Base-by-base conservation (phyloP, 2,797 vertebrate genomes). In the Eptatretus atami region DNA sequence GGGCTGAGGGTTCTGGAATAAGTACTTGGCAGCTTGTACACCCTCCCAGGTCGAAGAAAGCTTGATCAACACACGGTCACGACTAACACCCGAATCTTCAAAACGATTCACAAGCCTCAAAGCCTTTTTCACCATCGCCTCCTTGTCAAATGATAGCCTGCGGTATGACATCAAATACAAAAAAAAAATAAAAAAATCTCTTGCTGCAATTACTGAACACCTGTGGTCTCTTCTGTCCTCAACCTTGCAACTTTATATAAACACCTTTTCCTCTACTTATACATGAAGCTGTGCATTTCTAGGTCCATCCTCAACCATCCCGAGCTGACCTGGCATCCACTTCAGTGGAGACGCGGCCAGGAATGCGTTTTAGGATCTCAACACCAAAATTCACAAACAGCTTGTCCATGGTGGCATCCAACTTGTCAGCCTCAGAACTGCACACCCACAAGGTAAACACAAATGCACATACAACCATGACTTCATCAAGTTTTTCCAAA, bases 11-110 rank as follows among this genome's bases (percentile, higher is more conserved):
- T 44, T 44, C 31, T 44, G 4, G 4, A 8, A 44, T 3, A 44
- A 44, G 31, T 44, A 98, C 90, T 73, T 83, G 66, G 84, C 92
- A 14, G 92, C 90, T 76, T 98, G 84, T 68, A 98, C 95, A 15
- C 92, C 92, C 64, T 98, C 92, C 92, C 90, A 98, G 0, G 92
- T 98, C 0, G 90, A 94, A 0, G 92, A 82, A 19, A 96, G 77
- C 72, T 98, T 98, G 69, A 98, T 90, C 60, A 98, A 81, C 52
- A 98, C 76, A 0, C 87, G 78, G 1, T 87, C 82, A 71, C 92
- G 86, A 69, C 73, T 64, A 64, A 98, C 69, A 3, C 87, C 92
- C 0, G 76, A 81, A 63, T 87, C 86, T 67, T 88, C 73, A 61
- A 96, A 98, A 6, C 95, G 77, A 61, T 79, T 74, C 1, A 96